Conservation (phyloP, 92 coral and sea anemone species). For the Epizoanthus rinbou region DNA sequence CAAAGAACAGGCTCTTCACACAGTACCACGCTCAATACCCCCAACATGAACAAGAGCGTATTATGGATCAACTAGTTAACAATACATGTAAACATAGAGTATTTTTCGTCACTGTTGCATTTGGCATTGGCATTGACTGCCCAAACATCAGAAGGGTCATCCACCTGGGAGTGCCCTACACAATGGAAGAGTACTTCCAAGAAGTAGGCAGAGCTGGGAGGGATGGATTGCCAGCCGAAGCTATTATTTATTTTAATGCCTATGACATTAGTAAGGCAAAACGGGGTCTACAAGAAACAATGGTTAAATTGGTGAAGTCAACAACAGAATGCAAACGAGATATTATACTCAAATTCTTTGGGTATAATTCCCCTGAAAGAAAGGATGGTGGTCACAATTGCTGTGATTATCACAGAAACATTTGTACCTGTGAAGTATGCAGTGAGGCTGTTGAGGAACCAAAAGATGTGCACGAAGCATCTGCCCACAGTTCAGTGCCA, state of each 20-base stretch:
- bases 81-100: constrained; percentile 6
- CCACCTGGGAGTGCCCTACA: constrained; percentile 42
- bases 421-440: constrained; percentile 30
- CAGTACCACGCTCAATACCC: constrained; percentile 69
- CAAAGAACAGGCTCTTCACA: constrained; percentile 58
- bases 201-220: constrained; percentile 41
- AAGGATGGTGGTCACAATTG: constrained; percentile 47
- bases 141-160: constrained; percentile 43
- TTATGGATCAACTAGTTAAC: constrained; percentile 43
- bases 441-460: neutral
- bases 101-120: constrained; percentile 35
- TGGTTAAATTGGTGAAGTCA: constrained; percentile 43
- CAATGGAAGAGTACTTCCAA: constrained; percentile 48
- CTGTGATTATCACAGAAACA: constrained; percentile 58
- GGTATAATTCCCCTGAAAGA: constrained; percentile 33
- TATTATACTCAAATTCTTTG: constrained; percentile 48
- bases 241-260: constrained; percentile 26
- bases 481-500: neutral
- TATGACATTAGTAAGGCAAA: constrained; percentile 9
- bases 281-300: constrained; percentile 39
- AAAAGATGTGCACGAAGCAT: neutral
- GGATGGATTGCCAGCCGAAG: constrained; percentile 51
- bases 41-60: constrained; percentile 40
- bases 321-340: constrained; percentile 53
- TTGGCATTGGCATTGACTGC: constrained; percentile 55